Conservation (phyloP, 2,113 vertebrate genomes). For the Cebidichthys violaceus region DNA sequence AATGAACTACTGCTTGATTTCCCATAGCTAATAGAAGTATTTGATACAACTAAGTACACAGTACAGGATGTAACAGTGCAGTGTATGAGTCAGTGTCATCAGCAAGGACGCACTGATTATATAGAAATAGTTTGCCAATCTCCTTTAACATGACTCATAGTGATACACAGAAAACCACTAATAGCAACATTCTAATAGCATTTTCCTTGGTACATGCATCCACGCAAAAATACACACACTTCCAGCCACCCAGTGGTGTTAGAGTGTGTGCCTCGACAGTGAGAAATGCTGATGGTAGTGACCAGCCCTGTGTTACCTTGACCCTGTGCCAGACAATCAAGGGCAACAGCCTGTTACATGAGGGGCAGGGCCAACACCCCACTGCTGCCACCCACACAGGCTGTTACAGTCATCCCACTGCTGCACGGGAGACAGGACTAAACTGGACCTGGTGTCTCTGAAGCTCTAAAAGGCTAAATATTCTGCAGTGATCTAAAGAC, state of each 20-base stretch:
- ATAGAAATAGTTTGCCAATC: conserved; percentile 42
- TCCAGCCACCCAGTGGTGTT: conserved; percentile 8
- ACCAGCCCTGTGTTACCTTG: conserved; percentile 39
- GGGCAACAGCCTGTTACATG: conserved; percentile 57
- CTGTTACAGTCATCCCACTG: conserved; percentile 50
- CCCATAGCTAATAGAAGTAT: conserved; percentile 21
- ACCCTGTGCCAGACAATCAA: conserved; percentile 66
- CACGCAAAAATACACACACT: not conserved
- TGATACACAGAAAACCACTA: not conserved
- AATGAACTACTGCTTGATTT: conserved; percentile 36
- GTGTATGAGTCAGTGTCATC: conserved; percentile 56
- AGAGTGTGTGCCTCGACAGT: conserved; percentile 15
- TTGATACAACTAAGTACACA: conserved; percentile 30
- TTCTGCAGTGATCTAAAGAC: conserved; percentile 8
- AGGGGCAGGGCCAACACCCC: conserved; percentile 44
- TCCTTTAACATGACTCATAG: conserved; percentile 46
- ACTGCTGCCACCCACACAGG: conserved; percentile 55
- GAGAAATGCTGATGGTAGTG: conserved; percentile 38
- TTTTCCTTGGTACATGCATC: not conserved
- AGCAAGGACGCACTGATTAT: conserved; percentile 45
- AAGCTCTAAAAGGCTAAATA: conserved; percentile 38
- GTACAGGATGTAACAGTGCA: conserved; percentile 41
- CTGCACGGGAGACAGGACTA: conserved; percentile 34
- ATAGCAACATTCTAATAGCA: conserved; percentile 3
- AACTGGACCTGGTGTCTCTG: conserved; percentile 52